Percentiles rank a stretch among this genome's conserved stretches.
Evolutionary conservation across 2,113 vertebrate species (phyloP).

Genomic region (Rynchops niger): DNA sequence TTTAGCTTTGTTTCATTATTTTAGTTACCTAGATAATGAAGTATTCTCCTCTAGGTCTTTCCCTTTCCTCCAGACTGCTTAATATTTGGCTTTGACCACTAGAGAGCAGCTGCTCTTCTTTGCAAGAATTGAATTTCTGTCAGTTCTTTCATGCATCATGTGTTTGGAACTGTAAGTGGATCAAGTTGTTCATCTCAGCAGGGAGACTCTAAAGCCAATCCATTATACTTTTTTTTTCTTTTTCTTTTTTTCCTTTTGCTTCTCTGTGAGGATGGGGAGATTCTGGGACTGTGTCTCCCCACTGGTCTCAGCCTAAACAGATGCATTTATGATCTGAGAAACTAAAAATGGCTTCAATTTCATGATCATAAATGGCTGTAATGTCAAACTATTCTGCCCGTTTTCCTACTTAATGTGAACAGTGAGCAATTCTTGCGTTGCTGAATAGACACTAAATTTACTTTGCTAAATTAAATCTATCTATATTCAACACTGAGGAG

Average conservation of each 20-base stretch:
- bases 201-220: conserved; percentile 76
- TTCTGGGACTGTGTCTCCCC: conserved; percentile 24
- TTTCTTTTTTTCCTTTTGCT: neutral
- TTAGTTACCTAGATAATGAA: conserved; percentile 68
- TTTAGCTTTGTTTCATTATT: conserved; percentile 48
- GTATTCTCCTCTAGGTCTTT: conserved; percentile 69
- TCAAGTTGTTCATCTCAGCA: conserved; percentile 80
- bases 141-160: conserved; percentile 80
- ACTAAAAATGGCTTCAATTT: conserved; percentile 45
- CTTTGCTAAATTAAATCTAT: conserved; percentile 65
- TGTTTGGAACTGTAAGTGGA: conserved; percentile 81
- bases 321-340: conserved; percentile 47
- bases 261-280: conserved; percentile 21
- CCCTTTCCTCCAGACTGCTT: conserved; percentile 69
- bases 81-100: conserved; percentile 78
- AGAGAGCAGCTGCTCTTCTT: conserved; percentile 81
- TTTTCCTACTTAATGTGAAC: conserved; percentile 41
- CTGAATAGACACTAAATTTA: conserved; percentile 48
- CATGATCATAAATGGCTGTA: conserved; percentile 16
- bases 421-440: conserved; percentile 56
- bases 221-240: conserved; percentile 60
- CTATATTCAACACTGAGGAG: conserved; percentile 49
- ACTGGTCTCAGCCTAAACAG: conserved; percentile 26
- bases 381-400: conserved; percentile 55
- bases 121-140: conserved; percentile 80